phyloP scores from a whole-genome alignment of 2,888 invertebrate species.

The Hyposoter dolosus region DNA sequence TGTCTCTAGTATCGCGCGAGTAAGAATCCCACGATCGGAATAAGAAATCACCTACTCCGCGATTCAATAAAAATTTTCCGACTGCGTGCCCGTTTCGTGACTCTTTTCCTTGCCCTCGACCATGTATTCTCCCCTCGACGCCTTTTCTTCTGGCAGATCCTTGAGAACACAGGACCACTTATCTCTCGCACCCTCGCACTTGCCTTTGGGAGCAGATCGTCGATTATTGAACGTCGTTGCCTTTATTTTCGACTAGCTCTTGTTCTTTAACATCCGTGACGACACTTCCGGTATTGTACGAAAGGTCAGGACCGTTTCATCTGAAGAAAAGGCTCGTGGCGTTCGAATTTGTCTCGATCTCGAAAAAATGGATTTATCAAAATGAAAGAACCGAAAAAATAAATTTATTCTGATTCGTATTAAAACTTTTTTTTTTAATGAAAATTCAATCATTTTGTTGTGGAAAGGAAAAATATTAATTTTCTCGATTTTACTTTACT shows the following conservation, averaged over 20 bases:
- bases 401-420: background rate
- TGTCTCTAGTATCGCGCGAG: constrained; percentile 12
- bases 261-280: background rate
- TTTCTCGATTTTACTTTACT: background rate
- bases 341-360: background rate
- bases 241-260: background rate
- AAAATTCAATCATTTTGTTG: background rate
- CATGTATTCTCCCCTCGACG: background rate
- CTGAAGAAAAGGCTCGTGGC: too few species aligned
- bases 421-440: background rate
- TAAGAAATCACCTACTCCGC: constrained; percentile 58
- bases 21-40: constrained; percentile 69
- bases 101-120: constrained; percentile 40
- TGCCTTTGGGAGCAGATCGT: background rate
- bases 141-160: background rate
- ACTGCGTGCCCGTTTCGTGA: constrained; percentile 16
- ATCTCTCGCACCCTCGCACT: background rate
- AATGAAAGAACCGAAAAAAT: background rate
- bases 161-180: background rate
- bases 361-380: background rate
- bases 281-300: background rate
- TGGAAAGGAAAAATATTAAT: background rate
- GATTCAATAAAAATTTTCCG: constrained; percentile 58
- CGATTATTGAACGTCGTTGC: background rate
- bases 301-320: background rate